Evolutionary conservation across 2,888 invertebrate genomes (phyloP), one percentile per base, ranked within the genome.

Genomic region (Lepetodrilus schrolli): DNA sequence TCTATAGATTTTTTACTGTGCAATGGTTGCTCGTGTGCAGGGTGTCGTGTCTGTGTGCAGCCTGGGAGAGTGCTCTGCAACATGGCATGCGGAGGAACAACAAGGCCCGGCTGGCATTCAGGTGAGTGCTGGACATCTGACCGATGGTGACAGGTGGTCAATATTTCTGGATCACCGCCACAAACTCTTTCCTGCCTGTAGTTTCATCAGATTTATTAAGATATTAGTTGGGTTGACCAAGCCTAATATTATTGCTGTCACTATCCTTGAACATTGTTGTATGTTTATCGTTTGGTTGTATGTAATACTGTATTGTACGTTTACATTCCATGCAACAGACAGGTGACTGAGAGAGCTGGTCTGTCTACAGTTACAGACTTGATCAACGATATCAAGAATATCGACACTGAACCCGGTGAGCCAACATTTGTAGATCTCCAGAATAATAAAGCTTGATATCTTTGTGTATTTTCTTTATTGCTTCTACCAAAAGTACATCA

Each of bases 11-110:
- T n/a, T n/a, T n/a, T n/a, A n/a, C n/a, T n/a, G n/a, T n/a, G n/a
- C n/a, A n/a, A n/a, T 4, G 13, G 7, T 43, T 8, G n/a, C 43
- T 0, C 4, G n/a, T 43, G 43, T 82, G 2, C 78, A 90, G 91
- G 77, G 90, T 91, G 8, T 85, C 87, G 4, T 88, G 89, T 73
- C 80, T 91, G 70, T 91, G 91, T 84, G 79, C 94, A 74, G 93
- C 94, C 76, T 93, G 96, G 91, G 96, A 96, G 90, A 93, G 93
- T 83, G 94, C 94, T 1, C 92, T 96, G 47, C 93, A 93, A 70
- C 95, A 96, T 92, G 96, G 96, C 0, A 91, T 96, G 77, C 93
- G 84, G 70, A 88, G 85, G 68, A 93, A 87, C 92, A 92, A 76
- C 93, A 89, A 84, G 85, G 90, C 88, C 76, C 85, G 88, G 34